Conservation (phyloP, 2,797 vertebrate genomes). For the Oreochromis mossambicus region DNA sequence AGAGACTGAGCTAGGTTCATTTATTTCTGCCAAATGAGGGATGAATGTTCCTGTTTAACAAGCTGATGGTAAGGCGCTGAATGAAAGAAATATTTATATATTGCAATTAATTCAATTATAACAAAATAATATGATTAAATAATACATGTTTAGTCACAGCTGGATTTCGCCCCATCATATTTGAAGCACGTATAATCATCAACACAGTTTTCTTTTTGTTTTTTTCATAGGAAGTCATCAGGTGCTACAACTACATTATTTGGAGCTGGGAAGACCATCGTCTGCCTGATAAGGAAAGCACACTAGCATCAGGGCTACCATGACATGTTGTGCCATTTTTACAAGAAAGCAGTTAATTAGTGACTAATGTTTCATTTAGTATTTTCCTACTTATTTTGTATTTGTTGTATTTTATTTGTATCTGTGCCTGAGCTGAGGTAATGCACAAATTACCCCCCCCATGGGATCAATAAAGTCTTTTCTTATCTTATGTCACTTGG, state of each 20-base stretch:
- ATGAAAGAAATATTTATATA: accelerated
- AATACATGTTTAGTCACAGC: not conserved
- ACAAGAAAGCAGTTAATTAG: not conserved
- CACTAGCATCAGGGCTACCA: not conserved
- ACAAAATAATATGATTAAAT: not conserved
- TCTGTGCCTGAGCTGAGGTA: not conserved
- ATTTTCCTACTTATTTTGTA: not conserved
- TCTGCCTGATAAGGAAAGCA: slow-evolving; percentile 17
- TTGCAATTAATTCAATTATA: not conserved
- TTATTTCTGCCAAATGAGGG: not conserved
- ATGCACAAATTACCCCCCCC: not conserved
- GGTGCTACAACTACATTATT: not conserved
- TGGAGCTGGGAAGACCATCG: not conserved
- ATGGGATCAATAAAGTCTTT: no score
- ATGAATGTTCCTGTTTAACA: not conserved
- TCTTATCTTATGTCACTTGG: no score
- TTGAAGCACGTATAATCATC: not conserved
- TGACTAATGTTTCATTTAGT: not conserved
- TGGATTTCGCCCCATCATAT: not conserved
- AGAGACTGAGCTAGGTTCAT: not conserved
- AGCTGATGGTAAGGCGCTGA: not conserved
- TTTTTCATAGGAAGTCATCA: slow-evolving; percentile 8
- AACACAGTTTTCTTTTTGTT: not conserved
- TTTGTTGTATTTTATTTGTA: not conserved
- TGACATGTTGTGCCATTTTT: not conserved